These are phyloP conservation scores for Dermatophagoides farinae DNA, from an alignment of 1,140 invertebrate genomes.

Conservation along the genomic window DNA sequence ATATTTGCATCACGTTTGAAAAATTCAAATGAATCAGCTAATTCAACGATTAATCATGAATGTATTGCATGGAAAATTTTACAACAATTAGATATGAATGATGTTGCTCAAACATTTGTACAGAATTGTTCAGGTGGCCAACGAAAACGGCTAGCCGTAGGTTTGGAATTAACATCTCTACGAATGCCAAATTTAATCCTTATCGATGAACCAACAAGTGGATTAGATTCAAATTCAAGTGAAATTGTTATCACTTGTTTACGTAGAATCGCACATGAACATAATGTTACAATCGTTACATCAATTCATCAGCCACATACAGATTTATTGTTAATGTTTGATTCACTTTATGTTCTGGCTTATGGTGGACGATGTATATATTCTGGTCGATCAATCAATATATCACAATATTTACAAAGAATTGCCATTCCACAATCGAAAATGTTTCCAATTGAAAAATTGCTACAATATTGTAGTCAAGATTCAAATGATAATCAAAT, in stretches of 20 bases:
- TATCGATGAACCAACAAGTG: constrained; percentile 9
- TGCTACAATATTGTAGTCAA: too few relatives aligned
- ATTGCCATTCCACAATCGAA: too few relatives aligned
- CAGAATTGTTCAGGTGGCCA: constrained; percentile 26
- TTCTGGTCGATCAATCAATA: not conserved
- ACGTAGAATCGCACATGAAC: constrained; percentile 28
- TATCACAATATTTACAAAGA: too few relatives aligned
- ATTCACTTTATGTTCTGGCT: not conserved
- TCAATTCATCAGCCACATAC: constrained; percentile 26
- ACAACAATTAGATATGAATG: not conserved
- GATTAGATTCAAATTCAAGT: constrained; percentile 23
- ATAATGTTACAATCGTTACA: constrained; percentile 28
- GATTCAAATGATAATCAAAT: too few relatives aligned
- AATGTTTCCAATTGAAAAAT: too few relatives aligned
- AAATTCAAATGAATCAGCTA: not conserved
- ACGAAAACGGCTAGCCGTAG: constrained; percentile 29
- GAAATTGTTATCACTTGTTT: not conserved
- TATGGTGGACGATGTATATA: not conserved
- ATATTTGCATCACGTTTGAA: not conserved
- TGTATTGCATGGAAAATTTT: not conserved
- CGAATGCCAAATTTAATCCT: not conserved
- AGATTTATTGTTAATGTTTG: not conserved
- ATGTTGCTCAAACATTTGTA: not conserved
- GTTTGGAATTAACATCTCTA: constrained; percentile 24
- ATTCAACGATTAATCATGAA: not conserved